Base-by-base conservation (phyloP, 2,888 invertebrate genomes). In the Calameuta pallipes region DNA sequence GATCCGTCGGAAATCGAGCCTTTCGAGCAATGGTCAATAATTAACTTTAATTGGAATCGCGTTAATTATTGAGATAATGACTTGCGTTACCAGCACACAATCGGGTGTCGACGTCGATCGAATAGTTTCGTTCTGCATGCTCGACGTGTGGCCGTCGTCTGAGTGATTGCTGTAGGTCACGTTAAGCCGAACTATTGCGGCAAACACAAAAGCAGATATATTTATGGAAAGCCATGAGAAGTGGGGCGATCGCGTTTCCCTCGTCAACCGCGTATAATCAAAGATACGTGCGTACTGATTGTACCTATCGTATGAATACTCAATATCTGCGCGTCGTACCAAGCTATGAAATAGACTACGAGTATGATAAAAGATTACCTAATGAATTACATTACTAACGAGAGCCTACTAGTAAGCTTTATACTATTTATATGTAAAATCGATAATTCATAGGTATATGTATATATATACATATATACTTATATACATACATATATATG, bases 351-450 rank as follows among this genome's bases (percentile, higher is more conserved):
- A 31, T 71, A 71, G 71, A 34, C 9, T 30, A 6, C 23, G 56
- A 56, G 15, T 56, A 56, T 76, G n/a, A 56, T 56, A 56, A 56
- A 56, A 56, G 56, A 83, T 86, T 85, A 84, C 76, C 78, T 80
- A 83, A 79, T 74, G 36, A 77, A 81, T 76, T 77, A 80, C 82
- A 83, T 83, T 83, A 81, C 75, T 83, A 87, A 86, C 83, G 84
- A 86, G 84, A 87, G 87, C 87, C 87, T 87, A 87, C 85, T 87
- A 87, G 87, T 87, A 86, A 87, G 87, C 87, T 87, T 87, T 87
- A 85, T 87, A 87, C 87, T 85, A 87, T 85, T 86, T 86, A 86
- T 87, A 87, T 87, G 84, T 84, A 84, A 83, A 84, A 85, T 56
- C 56, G 56, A 56, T 23, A 23, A 56, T 56, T 56, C 9, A 56